Percentiles rank a stretch among this genome's conserved stretches.
These are phyloP conservation scores for Gallinago nigripennis DNA, from an alignment of 2,797 vertebrate species.

Conservation along the genomic window DNA sequence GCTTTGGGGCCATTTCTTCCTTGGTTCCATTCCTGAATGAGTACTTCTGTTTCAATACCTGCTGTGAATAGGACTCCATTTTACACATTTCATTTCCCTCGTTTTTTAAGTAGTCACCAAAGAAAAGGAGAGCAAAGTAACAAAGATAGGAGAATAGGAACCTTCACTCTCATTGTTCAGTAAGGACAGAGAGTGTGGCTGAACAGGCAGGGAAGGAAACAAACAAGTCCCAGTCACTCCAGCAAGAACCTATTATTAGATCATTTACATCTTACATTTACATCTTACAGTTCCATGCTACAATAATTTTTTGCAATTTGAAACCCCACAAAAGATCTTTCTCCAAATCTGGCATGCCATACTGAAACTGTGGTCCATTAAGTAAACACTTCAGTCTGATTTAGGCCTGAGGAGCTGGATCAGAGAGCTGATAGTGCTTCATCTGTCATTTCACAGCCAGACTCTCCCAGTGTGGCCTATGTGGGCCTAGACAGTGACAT, in stretches of 20 bases:
- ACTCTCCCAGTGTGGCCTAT: neutral
- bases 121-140: neutral
- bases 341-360: fast-evolving
- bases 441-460: neutral
- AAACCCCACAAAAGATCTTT: neutral
- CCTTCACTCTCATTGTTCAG: neutral
- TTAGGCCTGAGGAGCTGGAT: neutral
- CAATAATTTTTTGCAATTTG: fast-evolving
- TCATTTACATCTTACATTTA: neutral
- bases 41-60: neutral
- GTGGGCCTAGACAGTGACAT: neutral
- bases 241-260: neutral
- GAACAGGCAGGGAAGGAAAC: neutral
- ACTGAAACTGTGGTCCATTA: neutral
- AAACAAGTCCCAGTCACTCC: neutral
- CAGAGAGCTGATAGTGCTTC: neutral
- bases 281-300: fast-evolving
- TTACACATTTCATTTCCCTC: neutral
- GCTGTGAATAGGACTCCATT: neutral
- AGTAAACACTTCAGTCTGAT: neutral
- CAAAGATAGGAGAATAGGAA: neutral
- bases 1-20: neutral
- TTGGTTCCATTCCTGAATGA: neutral
- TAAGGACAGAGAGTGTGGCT: neutral
- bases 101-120: neutral